A percentile compares a stretch with the other conserved stretches of the same genome.
Conservation (phyloP, 2,888 invertebrate species). For the Dione vanillae region DNA sequence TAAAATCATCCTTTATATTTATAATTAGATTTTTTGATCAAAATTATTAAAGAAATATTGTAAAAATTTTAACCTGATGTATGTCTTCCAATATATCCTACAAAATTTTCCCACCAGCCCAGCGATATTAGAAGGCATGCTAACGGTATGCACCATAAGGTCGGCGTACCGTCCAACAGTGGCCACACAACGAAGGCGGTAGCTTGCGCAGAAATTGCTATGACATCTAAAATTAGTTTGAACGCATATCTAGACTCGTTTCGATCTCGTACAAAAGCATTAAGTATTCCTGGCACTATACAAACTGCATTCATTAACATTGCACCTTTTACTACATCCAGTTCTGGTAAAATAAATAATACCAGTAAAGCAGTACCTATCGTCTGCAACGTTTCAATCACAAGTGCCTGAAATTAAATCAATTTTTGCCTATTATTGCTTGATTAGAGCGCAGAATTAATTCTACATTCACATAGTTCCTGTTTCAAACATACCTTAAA, state of each 20-base stretch:
- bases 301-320: constrained; percentile 94
- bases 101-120: constrained; percentile 94
- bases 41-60: not conserved
- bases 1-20: too few relatives aligned
- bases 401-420: constrained; percentile 73
- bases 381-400: constrained; percentile 91
- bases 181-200: constrained; percentile 89
- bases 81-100: constrained; percentile 69
- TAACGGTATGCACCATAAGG: constrained; percentile 86
- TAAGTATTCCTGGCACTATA: constrained; percentile 90
- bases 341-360: constrained; percentile 89
- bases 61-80: constrained; percentile 60
- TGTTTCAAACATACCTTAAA: not conserved
- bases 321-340: constrained; percentile 92
- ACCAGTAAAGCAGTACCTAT: constrained; percentile 90
- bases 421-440: not conserved
- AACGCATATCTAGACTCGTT: constrained; percentile 63
- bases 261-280: constrained; percentile 79
- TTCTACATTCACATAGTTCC: not conserved
- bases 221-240: constrained; percentile 80
- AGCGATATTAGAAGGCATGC: constrained; percentile 88
- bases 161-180: constrained; percentile 74
- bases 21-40: too few relatives aligned
- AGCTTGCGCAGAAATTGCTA: constrained; percentile 86
- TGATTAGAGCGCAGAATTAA: not conserved